phyloP scores from a whole-genome alignment of 1,140 invertebrate genomes.

The Trypoxylus dichotomus region DNA sequence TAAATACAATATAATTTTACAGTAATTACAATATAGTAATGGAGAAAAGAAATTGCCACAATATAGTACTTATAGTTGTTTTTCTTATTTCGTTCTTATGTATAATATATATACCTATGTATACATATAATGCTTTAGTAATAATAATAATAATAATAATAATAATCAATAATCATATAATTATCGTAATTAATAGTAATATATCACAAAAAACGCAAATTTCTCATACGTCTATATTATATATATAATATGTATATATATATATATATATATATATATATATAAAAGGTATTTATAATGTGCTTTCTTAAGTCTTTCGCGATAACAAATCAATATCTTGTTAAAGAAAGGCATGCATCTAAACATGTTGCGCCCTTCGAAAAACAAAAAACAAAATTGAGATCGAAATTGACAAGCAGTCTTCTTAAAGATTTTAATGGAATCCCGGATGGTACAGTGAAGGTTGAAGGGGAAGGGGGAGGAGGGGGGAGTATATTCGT shows the following conservation, averaged over 20 bases:
- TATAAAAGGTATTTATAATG: neutral
- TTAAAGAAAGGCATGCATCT: neutral
- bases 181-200: neutral
- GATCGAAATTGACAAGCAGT: conserved; percentile 47
- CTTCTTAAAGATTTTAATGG: conserved; percentile 39
- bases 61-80: conserved; percentile 10
- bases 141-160: conserved; percentile 13
- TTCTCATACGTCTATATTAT: neutral
- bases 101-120: conserved; percentile 20
- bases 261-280: conserved; percentile 6
- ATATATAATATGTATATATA: neutral
- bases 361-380: neutral
- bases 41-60: conserved; percentile 32
- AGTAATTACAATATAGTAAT: conserved; percentile 42
- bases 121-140: conserved; percentile 1
- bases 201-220: conserved; percentile 20
- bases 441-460: neutral
- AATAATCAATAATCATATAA: neutral
- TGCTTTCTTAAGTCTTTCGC: neutral
- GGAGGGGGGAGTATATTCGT: conserved; percentile 17
- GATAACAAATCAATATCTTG: conserved; percentile 35
- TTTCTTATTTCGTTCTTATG: neutral
- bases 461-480: neutral
- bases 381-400: conserved; percentile 21
- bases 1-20: conserved; percentile 49